Evolutionary conservation across 1,140 invertebrate species (phyloP).

Genomic region (Drosophila funebris): DNA sequence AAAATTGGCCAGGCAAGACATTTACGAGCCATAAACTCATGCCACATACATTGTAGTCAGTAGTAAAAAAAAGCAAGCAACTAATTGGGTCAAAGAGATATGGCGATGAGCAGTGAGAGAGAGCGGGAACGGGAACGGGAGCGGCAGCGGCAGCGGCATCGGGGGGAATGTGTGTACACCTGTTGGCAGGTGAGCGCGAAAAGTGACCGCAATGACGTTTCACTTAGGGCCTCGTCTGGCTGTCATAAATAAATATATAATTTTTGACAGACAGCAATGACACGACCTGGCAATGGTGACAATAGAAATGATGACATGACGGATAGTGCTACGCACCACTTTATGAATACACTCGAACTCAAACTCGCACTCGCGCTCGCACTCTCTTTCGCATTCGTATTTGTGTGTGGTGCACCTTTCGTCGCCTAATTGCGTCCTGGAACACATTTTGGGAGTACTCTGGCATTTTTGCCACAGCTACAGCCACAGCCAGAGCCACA

Average conservation of each 20-base stretch:
- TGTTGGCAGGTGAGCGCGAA: conserved; percentile 66
- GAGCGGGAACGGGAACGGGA: no score
- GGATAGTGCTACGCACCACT: conserved; percentile 38
- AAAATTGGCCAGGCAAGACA: conserved; percentile 52
- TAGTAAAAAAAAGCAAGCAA: conserved; percentile 18
- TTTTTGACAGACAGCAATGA: conserved; percentile 73
- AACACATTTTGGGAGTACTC: conserved; percentile 37
- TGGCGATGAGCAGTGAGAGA: conserved; percentile 2
- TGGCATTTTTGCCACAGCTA: conserved; percentile 25
- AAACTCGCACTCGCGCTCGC: background rate
- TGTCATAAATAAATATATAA: conserved; percentile 77
- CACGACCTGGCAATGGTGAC: conserved; percentile 60
- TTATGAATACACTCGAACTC: background rate
- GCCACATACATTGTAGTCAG: conserved; percentile 57
- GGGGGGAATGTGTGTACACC: conserved; percentile 30
- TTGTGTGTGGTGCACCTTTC: conserved; percentile 23
- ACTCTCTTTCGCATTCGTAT: background rate
- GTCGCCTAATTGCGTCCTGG: conserved; percentile 45
- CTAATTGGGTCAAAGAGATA: conserved; percentile 71
- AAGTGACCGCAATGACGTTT: conserved; percentile 65
- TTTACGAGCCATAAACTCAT: conserved; percentile 73
- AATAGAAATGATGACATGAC: conserved; percentile 76
- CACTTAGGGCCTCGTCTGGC: conserved; percentile 53
- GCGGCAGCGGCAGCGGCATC: no score
- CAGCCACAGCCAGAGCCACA: conserved; percentile 24